phyloP scores from a whole-genome alignment of 2,113 vertebrate species.

The Rhinolophus sinicus region DNA sequence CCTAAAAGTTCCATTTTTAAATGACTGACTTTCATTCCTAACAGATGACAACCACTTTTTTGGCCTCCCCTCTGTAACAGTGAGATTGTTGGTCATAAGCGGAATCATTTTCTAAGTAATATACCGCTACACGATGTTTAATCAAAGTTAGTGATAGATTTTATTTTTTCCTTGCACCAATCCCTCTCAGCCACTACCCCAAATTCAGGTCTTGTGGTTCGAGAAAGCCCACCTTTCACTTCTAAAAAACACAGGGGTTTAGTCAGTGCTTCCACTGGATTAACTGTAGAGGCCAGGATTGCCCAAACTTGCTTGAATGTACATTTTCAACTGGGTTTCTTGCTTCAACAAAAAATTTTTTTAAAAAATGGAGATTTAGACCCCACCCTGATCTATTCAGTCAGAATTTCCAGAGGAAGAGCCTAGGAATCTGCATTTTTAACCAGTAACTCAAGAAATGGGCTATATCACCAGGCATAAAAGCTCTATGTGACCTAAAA shows the following conservation, averaged over 20 bases:
- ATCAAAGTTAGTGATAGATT: neutral
- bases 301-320: neutral
- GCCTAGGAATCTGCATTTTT: neutral
- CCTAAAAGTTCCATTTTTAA: neutral
- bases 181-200: neutral
- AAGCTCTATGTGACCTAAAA: neutral
- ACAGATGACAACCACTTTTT: neutral
- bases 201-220: neutral
- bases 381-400: neutral
- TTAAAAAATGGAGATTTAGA: neutral
- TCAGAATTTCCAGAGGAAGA: neutral
- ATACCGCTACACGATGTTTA: neutral
- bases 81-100: neutral
- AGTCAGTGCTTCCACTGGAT: neutral
- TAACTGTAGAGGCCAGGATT: neutral
- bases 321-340: neutral
- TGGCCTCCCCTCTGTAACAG: neutral
- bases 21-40: constrained; percentile 35
- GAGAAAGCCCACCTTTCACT: neutral
- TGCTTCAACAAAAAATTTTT: neutral
- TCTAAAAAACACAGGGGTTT: neutral
- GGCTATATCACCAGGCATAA: neutral
- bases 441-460: neutral
- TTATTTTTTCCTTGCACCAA: neutral
- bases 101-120: constrained; percentile 2